phyloP scores from a whole-genome alignment of 2,113 vertebrate genomes.

The Brachypteracias leptosomus region DNA sequence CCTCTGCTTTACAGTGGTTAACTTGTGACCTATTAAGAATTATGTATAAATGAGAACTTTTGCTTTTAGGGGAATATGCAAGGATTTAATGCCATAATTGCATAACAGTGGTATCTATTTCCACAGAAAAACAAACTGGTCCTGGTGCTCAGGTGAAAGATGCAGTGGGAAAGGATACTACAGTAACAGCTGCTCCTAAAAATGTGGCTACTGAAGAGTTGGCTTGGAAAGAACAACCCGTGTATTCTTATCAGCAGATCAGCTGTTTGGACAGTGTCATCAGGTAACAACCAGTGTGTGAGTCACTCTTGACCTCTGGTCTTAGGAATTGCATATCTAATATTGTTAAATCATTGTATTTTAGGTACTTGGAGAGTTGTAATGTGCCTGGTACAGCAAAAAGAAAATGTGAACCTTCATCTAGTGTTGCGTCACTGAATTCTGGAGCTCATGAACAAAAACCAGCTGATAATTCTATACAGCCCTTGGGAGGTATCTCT shows the following conservation, averaged over 20 bases:
- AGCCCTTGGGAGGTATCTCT: slow-evolving; percentile 77
- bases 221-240: slow-evolving; percentile 77
- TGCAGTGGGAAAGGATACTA: slow-evolving; percentile 51
- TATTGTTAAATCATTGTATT: not conserved
- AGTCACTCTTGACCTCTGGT: not conserved
- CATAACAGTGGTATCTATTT: not conserved
- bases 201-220: slow-evolving; percentile 75
- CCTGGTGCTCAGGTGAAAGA: slow-evolving; percentile 64
- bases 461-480: slow-evolving; percentile 49
- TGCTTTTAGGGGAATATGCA: not conserved
- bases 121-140: slow-evolving; percentile 67
- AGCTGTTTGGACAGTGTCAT: slow-evolving; percentile 93
- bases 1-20: not conserved
- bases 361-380: slow-evolving; percentile 92
- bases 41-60: not conserved
- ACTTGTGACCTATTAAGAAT: not conserved
- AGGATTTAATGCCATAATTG: not conserved
- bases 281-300: slow-evolving; percentile 71
- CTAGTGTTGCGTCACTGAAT: slow-evolving; percentile 71
- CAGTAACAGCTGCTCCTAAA: slow-evolving; percentile 47
- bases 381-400: slow-evolving; percentile 84
- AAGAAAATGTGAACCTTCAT: slow-evolving; percentile 84
- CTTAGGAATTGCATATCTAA: not conserved
- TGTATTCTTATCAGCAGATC: slow-evolving; percentile 94
- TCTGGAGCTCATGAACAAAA: slow-evolving; percentile 81